Evolutionary conservation across 2,113 vertebrate species (phyloP), one percentile per base, ranked within the genome.

Genomic region (Cichladusa arquata): DNA sequence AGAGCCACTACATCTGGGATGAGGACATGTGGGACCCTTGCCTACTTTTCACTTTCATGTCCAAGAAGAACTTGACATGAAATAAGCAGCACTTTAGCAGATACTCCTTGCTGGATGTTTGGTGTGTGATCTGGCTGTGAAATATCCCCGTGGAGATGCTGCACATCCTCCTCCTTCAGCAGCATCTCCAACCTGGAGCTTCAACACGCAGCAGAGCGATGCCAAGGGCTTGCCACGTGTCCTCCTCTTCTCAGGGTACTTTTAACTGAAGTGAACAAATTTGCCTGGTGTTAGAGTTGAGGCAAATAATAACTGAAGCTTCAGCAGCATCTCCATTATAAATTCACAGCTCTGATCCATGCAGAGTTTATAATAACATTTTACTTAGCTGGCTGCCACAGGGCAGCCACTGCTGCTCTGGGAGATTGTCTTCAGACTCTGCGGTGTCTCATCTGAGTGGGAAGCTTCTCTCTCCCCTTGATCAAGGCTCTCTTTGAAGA

Each of bases 331-430:
- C 89, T 93, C 88, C 86, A 80, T 92, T 92, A 93, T 58, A 92
- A 95, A 97, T 93, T 86, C 96, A 91, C 61, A 86, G 93, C 95
- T 97, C 92, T 96, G 92, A 96, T 96, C 76, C 95, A 90, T 67
- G 94, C 95, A 91, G 95, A 90, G 94, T 95, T 96, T 88, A 31
- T 92, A 95, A 91, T 95, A 95, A 88, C 76, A 77, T 93, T 95
- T 95, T 86, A 93, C 86, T 92, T 81, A 72, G 91, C 53, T 8
- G 5, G 70, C 88, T 96, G 93, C 94, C 95, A 90, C 82, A 83
- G 90, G 90, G 93, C 86, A 95, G 81, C 70, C 86, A 71, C 88
- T 72, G 91, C 93, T 94, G 66, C 93, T 90, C 84, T 40, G 53
- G 69, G 91, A 95, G 92, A 96, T 77, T 83, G 87, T 89, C 73